Base-by-base conservation (phyloP, 1,140 invertebrate genomes). In the Heliconius himera region DNA sequence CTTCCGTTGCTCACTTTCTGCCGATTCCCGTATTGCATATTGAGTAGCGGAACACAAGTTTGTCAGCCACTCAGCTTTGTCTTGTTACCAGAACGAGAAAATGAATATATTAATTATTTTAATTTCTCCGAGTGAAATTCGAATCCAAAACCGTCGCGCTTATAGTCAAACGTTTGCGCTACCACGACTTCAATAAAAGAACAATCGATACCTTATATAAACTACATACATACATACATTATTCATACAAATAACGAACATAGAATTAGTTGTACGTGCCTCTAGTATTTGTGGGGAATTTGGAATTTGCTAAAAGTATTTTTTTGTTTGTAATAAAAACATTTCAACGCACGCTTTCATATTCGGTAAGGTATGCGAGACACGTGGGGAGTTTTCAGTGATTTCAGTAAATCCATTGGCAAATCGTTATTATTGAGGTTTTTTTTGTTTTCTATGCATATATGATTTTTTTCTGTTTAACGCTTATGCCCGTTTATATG, bases 251-350 rank as follows among this genome's bases (percentile, higher is more conserved):
- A 29, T 13, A 66, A 66, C 29, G 60, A 66, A 66, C 60, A 66
- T 29, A 13, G 60, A 29, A 29, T 66, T 29, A 66, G 26, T 16
- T 66, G 13, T 66, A 29, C 60, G 60, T 66, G 60, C 22, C 26
- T 66, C 13, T 66, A 29, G 29, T 66, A 29, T 66, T 66, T 66
- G 60, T 66, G 26, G 60, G 16, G 60, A 66, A 18, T 66, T 66
- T 66, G 13, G 22, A n/a, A 66, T 66, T 66, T 16, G 60, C 22
- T 29, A 16, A 16, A 66, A 66, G 26, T 29, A 29, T 66, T 66
- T 66, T n/a, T 66, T 66, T n/a, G 60, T 66, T 66, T 26, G 22
- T 22, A 11, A 66, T 66, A 66, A 29, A 66, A 66, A 66, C 26
- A 29, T 66, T 66, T 66, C 60, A 66, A 66, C 60, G 26, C 26